Evolutionary conservation across 1,140 invertebrate species (phyloP), one percentile per base, ranked within the genome.

Genomic region (Zaprionus inermis): DNA sequence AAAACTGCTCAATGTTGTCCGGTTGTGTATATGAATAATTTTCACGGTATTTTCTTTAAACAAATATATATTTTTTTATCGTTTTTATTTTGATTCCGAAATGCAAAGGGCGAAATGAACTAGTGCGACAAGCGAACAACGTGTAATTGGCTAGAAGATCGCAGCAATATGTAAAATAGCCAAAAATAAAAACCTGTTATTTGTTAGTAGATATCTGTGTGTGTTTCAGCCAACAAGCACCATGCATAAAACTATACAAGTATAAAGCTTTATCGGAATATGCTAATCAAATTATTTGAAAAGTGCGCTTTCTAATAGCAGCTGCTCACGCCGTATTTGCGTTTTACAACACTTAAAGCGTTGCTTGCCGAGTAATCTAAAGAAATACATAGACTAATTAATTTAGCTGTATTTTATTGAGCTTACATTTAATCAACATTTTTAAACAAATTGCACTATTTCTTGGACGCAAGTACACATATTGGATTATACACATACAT

Each of bases 181-280:
- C 56, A 20, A 69, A 68, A 73, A 72, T 72, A 58, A 60, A 68
- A 73, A 73, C 71, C 3, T 38, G 57, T 61, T 59, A n/a, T 64
- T 18, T 64, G 36, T 32, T 52, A n/a, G 4, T 41, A 14, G 36
- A 30, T 57, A 28, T 34, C 5, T 55, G 28, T 61, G 16, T 69
- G 32, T 16, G 54, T 22, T 16, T 16, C 7, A 3, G 44, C 44
- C 10, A 12, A 3, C 10, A 49, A 5, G 12, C 30, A 11, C 16
- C 22, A 59, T 51, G 20, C 24, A 61, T 11, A 44, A 41, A 30
- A 36, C 18, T 49, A 51, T 32, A 60, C 30, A 30, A 36, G 12
- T 49, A 51, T 32, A 60, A 22, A 51, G 34, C 20, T 52, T 54
- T 18, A 55, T 36, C 20, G 28, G 1, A 20, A 56, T 44, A 22